phyloP scores from a whole-genome alignment of 2,797 vertebrate genomes.

The Thalassophryne amazonica region DNA sequence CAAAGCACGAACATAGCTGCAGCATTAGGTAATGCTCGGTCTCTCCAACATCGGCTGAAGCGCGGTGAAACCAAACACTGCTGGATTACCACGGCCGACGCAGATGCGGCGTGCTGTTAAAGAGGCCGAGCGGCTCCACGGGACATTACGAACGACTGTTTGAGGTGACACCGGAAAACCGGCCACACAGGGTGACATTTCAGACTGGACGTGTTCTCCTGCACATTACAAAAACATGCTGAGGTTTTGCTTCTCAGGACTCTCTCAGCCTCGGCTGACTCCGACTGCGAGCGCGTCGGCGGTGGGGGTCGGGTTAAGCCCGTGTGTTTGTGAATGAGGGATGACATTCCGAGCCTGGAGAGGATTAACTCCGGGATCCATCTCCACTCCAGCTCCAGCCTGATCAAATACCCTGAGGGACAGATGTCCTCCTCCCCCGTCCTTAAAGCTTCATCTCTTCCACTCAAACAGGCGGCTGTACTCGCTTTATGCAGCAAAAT shows the following conservation, averaged over 20 bases:
- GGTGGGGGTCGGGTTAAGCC: conserved; percentile 41
- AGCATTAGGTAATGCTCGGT: conserved; percentile 51
- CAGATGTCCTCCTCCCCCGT: conserved; percentile 53
- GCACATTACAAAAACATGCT: conserved; percentile 11
- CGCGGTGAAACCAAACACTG: conserved; percentile 70
- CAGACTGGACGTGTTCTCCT: conserved; percentile 22
- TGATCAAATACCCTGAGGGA: conserved; percentile 73
- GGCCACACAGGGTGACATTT: conserved; percentile 24
- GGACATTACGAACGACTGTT: conserved; percentile 45
- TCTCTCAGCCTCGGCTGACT: conserved; percentile 35
- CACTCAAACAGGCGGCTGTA: background rate
- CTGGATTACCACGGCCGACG: conserved; percentile 61
- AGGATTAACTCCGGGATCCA: conserved; percentile 72
- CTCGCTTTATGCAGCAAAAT: background rate
- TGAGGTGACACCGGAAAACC: conserved; percentile 54
- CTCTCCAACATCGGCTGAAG: conserved; percentile 49
- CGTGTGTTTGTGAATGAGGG: conserved; percentile 22
- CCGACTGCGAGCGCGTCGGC: conserved; percentile 58
- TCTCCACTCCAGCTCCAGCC: conserved; percentile 62
- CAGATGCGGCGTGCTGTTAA: conserved; percentile 56
- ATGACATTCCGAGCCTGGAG: conserved; percentile 67
- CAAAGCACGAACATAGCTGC: conserved; percentile 57
- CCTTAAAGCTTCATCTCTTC: conserved; percentile 26
- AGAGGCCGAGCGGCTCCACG: conserved; percentile 40
- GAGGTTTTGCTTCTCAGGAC: background rate